Evolutionary conservation across 2,797 vertebrate species (phyloP), one percentile per base, ranked within the genome.

Genomic region (Chaetodon trifasciatus): DNA sequence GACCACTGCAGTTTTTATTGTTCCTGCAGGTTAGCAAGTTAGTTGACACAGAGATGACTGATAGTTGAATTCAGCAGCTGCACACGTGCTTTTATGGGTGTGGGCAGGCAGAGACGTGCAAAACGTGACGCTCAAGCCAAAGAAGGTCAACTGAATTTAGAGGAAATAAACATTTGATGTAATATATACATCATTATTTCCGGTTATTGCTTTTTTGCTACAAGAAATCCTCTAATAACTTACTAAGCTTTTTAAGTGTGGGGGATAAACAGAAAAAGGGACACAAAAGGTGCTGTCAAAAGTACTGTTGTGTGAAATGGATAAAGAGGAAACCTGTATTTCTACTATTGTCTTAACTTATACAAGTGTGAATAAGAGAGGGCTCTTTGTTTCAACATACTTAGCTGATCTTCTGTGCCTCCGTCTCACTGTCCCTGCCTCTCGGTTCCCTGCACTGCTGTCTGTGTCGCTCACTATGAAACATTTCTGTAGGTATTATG

Each of bases 21-120:
- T 73, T 58, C 50, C 28, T 67, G 67, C 16, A 46, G 57, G 21
- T 60, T 19, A 69, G 23, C 5, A 49, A 70, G 47, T 68, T 19
- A 71, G 58, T 56, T 73, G 58, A 44, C 46, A 50, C 78, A 24
- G 68, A 52, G 77, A 84, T 69, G 24, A 53, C 28, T 16, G 53
- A 81, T 11, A 12, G 5, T 24, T 71, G 58, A 62, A 39, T 67
- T 35, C 16, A 72, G 40, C 21, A 12, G 5, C 66, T 42, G 61
- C 39, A 55, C 16, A 53, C 7, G 1, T 55, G 10, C 39, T 49
- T 3, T n/a, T 40, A 1, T 49, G 13, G 11, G 50, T 13, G 15
- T 49, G 8, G 39, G 19, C 8, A 21, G 8, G 46, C 17, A 47
- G 57, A 67, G 40, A 64, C 1, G 8, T 32, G 39, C 21, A 49